A percentile compares a stretch with the other conserved stretches of the same genome.
These are phyloP conservation scores for Aurelia coerulea DNA, from an alignment of 30 jellyfish, hydroid and myxozoan species.

Conservation along the genomic window DNA sequence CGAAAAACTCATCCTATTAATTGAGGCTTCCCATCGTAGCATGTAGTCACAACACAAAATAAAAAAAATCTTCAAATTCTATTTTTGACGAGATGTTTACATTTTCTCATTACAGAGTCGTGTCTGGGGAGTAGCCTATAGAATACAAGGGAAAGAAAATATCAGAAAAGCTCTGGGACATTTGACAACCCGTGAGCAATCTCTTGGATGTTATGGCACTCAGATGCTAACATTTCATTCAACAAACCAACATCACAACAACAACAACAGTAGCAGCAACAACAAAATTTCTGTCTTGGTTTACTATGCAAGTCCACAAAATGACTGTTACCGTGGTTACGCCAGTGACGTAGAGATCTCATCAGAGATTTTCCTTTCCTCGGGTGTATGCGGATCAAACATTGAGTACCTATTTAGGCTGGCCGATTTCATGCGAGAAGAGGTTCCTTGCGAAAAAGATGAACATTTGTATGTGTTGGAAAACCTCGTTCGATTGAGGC, in stretches of 20 bases:
- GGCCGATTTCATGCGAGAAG: slow-evolving; percentile 84
- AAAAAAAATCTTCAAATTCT: no score
- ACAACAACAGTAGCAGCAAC: no score
- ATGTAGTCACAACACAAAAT: no score
- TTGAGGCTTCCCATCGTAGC: no score
- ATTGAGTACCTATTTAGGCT: slow-evolving; percentile 84
- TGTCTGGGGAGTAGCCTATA: slow-evolving; percentile 88
- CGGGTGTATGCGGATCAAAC: slow-evolving; percentile 83
- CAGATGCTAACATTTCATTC: slow-evolving; percentile 49
- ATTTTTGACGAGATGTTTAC: not conserved
- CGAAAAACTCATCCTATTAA: no score
- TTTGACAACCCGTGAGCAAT: slow-evolving; percentile 80
- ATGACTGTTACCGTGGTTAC: slow-evolving; percentile 62
- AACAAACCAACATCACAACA: not conserved
- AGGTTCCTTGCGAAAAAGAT: slow-evolving; percentile 64
- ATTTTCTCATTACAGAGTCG: slow-evolving; percentile 58
- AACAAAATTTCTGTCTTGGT: slow-evolving; percentile 52
- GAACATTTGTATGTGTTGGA: slow-evolving; percentile 77
- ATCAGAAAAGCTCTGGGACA: slow-evolving; percentile 67
- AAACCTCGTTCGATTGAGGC: slow-evolving; percentile 59
- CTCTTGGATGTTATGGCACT: slow-evolving; percentile 68
- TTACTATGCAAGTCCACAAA: slow-evolving; percentile 79
- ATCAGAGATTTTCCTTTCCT: slow-evolving; percentile 62
- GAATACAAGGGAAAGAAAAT: slow-evolving; percentile 77
- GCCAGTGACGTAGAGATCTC: slow-evolving; percentile 53